Conservation (phyloP, 2,888 invertebrate species). For the Tipula helvola region DNA sequence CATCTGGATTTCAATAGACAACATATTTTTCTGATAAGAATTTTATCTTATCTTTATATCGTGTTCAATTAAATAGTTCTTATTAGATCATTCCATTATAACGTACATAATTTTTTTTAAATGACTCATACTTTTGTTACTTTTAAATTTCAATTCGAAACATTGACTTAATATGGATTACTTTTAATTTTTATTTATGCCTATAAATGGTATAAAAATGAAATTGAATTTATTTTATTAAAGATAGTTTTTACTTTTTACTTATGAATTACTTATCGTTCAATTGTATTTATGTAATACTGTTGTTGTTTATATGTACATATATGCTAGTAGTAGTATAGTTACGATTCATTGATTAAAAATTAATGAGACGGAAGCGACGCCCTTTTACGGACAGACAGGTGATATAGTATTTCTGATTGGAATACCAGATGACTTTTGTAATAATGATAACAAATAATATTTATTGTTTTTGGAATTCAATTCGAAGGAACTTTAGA, state of each 20-base stretch:
- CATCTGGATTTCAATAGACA: background rate
- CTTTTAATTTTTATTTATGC: background rate
- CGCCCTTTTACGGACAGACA: background rate
- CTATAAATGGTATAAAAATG: conserved; percentile 6
- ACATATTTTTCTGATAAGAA: background rate
- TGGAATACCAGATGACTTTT: background rate
- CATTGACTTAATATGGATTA: background rate
- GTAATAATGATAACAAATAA: background rate
- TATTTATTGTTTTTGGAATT: background rate
- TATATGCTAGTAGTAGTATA: background rate
- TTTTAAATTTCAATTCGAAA: background rate
- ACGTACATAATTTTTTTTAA: background rate
- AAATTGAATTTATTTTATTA: background rate
- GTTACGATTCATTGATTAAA: conserved; percentile 5
- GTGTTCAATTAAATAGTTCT: background rate
- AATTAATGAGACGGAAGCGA: background rate
- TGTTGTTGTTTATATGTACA: background rate
- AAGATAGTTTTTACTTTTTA: conserved; percentile 9
- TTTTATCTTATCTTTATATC: background rate
- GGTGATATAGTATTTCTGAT: background rate
- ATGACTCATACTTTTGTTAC: background rate
- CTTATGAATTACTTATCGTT: background rate
- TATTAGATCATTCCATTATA: background rate
- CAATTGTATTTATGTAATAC: background rate
- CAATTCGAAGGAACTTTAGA: background rate